Percentiles rank a stretch among this genome's conserved stretches.
Conservation (phyloP, 2,113 vertebrate genomes). For the Epinephelus lanceolatus region DNA sequence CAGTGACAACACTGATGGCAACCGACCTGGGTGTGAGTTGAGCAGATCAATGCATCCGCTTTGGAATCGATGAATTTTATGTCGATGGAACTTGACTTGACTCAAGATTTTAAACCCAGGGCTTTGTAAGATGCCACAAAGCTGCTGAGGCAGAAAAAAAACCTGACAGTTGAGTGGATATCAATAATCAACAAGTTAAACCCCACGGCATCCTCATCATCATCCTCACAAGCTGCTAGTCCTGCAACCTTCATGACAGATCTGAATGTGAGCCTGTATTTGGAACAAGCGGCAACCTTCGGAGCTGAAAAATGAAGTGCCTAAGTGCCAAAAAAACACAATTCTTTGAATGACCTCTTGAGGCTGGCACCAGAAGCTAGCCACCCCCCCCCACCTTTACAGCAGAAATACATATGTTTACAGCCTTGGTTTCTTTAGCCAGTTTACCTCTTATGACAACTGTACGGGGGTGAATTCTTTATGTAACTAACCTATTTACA, state of each 20-base stretch:
- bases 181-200: slow-evolving; percentile 26
- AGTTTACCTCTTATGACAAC: too few species aligned
- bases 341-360: too few species aligned
- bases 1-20: neutral
- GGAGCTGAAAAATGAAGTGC: too few species aligned
- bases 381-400: too few species aligned
- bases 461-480: too few species aligned
- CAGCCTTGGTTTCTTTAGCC: too few species aligned
- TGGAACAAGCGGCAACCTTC: too few species aligned
- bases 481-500: too few species aligned
- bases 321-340: too few species aligned
- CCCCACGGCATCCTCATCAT: neutral
- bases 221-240: neutral
- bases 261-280: neutral
- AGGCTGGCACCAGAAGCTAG: too few species aligned
- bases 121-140: slow-evolving; percentile 37
- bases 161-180: slow-evolving; percentile 12
- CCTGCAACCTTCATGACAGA: neutral
- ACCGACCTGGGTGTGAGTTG: neutral
- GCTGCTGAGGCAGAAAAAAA: slow-evolving; percentile 43
- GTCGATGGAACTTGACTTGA: slow-evolving; percentile 33
- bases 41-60: neutral
- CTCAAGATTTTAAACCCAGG: slow-evolving; percentile 33
- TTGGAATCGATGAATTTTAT: slow-evolving; percentile 21
- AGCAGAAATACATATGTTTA: too few species aligned